phyloP scores from a whole-genome alignment of 2,113 vertebrate species.

The Serilophus lunatus region DNA sequence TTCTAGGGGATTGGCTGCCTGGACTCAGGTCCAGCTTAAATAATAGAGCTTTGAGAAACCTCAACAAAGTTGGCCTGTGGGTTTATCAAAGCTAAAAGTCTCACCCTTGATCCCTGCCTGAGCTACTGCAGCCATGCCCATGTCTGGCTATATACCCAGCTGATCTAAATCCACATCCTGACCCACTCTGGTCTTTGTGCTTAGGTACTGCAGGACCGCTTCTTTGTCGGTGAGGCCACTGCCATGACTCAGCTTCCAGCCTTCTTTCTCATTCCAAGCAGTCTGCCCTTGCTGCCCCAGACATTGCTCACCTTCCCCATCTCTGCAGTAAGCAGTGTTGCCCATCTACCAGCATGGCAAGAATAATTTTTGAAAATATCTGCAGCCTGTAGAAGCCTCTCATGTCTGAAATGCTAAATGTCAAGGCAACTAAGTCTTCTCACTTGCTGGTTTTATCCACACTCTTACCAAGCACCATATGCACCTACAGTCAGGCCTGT shows the following conservation, averaged over 20 bases:
- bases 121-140: background rate
- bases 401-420: background rate
- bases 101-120: background rate
- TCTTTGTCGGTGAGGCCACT: background rate
- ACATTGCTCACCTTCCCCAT: background rate
- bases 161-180: background rate
- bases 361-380: background rate
- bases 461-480: background rate
- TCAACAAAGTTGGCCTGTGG: background rate
- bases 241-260: background rate
- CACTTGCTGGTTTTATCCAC: background rate
- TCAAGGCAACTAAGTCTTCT: background rate
- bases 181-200: background rate
- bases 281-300: background rate
- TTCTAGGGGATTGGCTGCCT: background rate
- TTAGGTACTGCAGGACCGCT: background rate
- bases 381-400: background rate
- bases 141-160: fast-evolving
- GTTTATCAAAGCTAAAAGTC: background rate
- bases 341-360: fast-evolving
- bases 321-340: background rate
- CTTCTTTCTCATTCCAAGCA: background rate
- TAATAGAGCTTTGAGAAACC: background rate
- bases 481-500: background rate
- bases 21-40: background rate